Evolutionary conservation across 2,113 vertebrate species (phyloP), one percentile per base, ranked within the genome.

Genomic region (Chamaea fasciata): DNA sequence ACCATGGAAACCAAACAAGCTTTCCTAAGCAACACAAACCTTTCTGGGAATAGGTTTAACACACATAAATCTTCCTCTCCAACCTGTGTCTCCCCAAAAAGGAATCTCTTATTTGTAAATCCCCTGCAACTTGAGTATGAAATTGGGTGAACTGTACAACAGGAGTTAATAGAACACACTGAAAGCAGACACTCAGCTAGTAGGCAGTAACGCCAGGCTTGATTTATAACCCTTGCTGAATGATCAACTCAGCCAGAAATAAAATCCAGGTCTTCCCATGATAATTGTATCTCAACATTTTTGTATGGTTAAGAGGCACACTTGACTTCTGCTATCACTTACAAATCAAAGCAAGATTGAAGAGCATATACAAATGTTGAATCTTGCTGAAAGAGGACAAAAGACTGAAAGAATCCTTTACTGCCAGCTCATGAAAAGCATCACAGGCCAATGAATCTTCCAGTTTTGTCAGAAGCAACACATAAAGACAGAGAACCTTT

Each of bases 311-410:
- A 90, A 95, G 83, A 92, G 80, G 73, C 41, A 89, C 76, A 81
- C 76, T 93, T 93, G 77, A 89, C 87, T 95, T 82, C 59, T 73
- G 59, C 74, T 83, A 82, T 76, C 62, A 77, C 53, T 92, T 94
- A 64, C 0, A 11, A 94, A 91, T 59, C 62, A 94, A 93, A 94
- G 49, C 30, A 64, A 92, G 37, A 77, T 0, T 90, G 67, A 93
- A 63, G 46, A 93, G 70, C 59, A 27, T 19, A 76, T 30, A 92
- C 31, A 93, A 85, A 76, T 18, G 37, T 46, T 42, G 37, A 93
- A 53, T 53, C 41, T 68, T 71, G 44, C 9, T 85, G 74, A 85
- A 91, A 73, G 62, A 60, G 35, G 39, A 78, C 7, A 5, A 77
- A 44, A 46, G 67, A 46, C 79, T 91, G 57, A 92, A 94, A 90